Base-by-base conservation (phyloP, 2,113 vertebrate genomes). In the Falco punctatus region DNA sequence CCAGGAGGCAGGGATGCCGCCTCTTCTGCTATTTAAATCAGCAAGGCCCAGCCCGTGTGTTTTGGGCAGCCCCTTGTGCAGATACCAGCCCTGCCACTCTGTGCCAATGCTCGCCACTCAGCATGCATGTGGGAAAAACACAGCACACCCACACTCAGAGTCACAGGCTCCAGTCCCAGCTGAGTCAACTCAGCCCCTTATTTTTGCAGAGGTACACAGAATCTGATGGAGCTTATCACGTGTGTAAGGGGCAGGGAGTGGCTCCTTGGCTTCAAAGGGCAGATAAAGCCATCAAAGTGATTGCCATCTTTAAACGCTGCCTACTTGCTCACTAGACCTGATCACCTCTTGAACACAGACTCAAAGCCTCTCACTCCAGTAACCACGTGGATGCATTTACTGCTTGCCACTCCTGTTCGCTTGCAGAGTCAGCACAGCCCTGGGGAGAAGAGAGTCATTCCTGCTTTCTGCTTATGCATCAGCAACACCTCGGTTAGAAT, bases 281-380 rank as follows among this genome's bases (percentile, higher is more conserved):
- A 94, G 95, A 96, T 96, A 94, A 94, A 75, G 86, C 64, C 82
- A 90, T 81, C 90, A 94, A 94, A 96, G 90, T 6, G 13, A 90
- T 3, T 86, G 80, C 55, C 79, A 71, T 74, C 95, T 70, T 87
- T 21, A 92, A 90, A 86, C 70, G 12, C 78, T 62, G 58, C 75
- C 54, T 73, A 20, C 85, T 88, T 77, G 85, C 81, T n/a, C 73
- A 46, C 67, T 48, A 92, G 82, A 40, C 9, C 86, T 44, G 55
- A 91, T 92, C 88, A 21, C 38, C 13, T 1, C 12, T 2, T 46
- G 70, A 64, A 81, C 32, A 40, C 55, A 78, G 48, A 51, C 58
- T 83, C 51, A 28, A 26, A 90, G 92, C 64, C 82, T 80, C 74
- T 35, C 35, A 28, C 55, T 54, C 38, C 69, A 40, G 75, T 35